Base-by-base conservation (phyloP, 1,140 invertebrate species). In the Drosophila leontia region DNA sequence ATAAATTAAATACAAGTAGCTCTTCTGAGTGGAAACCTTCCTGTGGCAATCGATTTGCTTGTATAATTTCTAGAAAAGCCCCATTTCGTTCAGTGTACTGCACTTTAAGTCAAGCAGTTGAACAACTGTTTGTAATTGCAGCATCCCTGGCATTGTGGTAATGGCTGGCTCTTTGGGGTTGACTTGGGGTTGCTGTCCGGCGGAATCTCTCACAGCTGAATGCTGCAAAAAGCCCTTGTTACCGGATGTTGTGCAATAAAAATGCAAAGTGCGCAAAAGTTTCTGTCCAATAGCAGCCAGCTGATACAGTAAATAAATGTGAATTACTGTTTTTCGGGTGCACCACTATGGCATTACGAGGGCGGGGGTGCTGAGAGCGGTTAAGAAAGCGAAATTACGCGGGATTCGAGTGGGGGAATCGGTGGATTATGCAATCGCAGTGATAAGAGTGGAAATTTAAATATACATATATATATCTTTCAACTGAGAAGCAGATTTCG, bases 81-180 rank as follows among this genome's bases (percentile, higher is more conserved):
- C 0, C 3, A 7, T 2, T 39, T 37, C 3, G 39, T 2, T n/a
- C 19, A 39, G 35, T 37, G 34, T 11, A 61, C 39, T 84, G 85
- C 81, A 74, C 67, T 88, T 88, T 65, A 90, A 88, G 84, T 88
- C 84, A 90, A 81, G 84, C 84, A 90, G 85, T 85, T 88, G 77
- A 88, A 85, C 78, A 88, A 90, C 85, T 88, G 81, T 85, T 88
- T 87, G 85, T 88, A 87, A 87, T 87, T 87, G 84, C 84, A 83
- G 64, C 67, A 71, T 69, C 60, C 65, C 78, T 51, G 59, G 61
- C 57, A 34, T 47, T 78, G 75, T 70, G 75, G 75, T 64, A 72
- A 65, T 82, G 64, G 60, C 60, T 82, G 64, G 60, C 60, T 75
- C 64, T 75, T 78, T 76, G 79, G 75, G 60, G 50, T 69, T 70